Conservation (phyloP, 1,140 invertebrate genomes). For the Hermetia illucens region DNA sequence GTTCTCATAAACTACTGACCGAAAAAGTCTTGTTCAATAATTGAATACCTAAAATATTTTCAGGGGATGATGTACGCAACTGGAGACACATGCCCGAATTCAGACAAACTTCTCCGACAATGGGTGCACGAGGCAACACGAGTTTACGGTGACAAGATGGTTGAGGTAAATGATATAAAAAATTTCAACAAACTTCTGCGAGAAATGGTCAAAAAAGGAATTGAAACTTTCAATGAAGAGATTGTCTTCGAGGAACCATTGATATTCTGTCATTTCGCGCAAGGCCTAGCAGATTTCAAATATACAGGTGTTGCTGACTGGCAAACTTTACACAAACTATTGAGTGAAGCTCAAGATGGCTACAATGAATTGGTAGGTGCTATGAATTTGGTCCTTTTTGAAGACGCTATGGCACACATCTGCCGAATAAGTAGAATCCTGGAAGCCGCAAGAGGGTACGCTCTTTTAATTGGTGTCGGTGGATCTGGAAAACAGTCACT, state of each 20-base stretch:
- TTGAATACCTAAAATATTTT: slow-evolving; percentile 14
- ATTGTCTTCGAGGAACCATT: slow-evolving; percentile 52
- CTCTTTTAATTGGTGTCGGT: slow-evolving; percentile 82
- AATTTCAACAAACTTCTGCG: slow-evolving; percentile 56
- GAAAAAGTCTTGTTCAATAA: too few species aligned
- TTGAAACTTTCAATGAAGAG: slow-evolving; percentile 56
- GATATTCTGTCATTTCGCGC: slow-evolving; percentile 82
- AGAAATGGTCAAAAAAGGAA: slow-evolving; percentile 72
- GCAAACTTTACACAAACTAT: slow-evolving; percentile 53
- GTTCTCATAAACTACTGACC: too few species aligned
- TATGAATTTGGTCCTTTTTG: slow-evolving; percentile 92
- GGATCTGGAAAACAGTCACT: slow-evolving; percentile 90
- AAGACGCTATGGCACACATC: slow-evolving; percentile 87
- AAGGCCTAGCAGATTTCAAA: slow-evolving; percentile 81
- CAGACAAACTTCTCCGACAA: slow-evolving; percentile 57
- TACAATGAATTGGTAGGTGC: slow-evolving; percentile 78
- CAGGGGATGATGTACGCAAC: slow-evolving; percentile 82
- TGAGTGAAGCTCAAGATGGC: slow-evolving; percentile 65
- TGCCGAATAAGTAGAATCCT: slow-evolving; percentile 87
- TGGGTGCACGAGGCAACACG: slow-evolving; percentile 83
- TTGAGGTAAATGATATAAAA: slow-evolving; percentile 59
- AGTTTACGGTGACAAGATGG: slow-evolving; percentile 83
- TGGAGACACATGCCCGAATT: slow-evolving; percentile 55
- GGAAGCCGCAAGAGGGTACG: slow-evolving; percentile 82
- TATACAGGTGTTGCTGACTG: slow-evolving; percentile 69